These are phyloP conservation scores for Halocaridina rubra DNA, from an alignment of 2,888 invertebrate genomes.

Conservation along the genomic window DNA sequence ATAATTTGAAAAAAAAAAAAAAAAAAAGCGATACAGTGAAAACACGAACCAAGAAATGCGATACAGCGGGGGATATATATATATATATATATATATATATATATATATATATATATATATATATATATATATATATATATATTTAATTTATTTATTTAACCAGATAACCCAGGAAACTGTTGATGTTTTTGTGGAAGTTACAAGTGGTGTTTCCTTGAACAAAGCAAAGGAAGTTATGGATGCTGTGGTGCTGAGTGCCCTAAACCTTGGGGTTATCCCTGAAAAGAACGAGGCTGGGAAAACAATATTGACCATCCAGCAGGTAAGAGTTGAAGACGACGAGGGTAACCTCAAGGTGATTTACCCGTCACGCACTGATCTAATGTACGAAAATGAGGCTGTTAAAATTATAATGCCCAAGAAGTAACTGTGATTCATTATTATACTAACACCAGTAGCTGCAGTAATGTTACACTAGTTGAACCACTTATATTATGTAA, in stretches of 20 bases:
- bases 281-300: conserved; percentile 65
- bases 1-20: too few relatives aligned
- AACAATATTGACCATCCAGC: conserved; percentile 72
- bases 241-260: conserved; percentile 75
- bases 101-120: too few relatives aligned
- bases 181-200: conserved; percentile 81
- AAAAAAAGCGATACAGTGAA: too few relatives aligned
- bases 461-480: not conserved
- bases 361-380: conserved; percentile 83
- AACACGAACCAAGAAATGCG: too few relatives aligned
- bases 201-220: conserved; percentile 76
- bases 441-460: not conserved
- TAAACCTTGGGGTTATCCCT: conserved; percentile 69
- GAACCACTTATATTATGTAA: too few relatives aligned
- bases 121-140: too few relatives aligned
- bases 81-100: too few relatives aligned
- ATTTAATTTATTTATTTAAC: not conserved
- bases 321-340: conserved; percentile 78
- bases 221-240: conserved; percentile 78
- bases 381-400: conserved; percentile 70
- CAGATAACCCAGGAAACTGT: conserved; percentile 78
- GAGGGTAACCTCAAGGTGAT: conserved; percentile 80
- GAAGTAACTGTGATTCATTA: too few relatives aligned
- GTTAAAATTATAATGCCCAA: conserved; percentile 40
- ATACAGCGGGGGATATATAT: too few relatives aligned